These are phyloP conservation scores for Apamea anceps DNA, from an alignment of 2,888 invertebrate species.

Conservation along the genomic window DNA sequence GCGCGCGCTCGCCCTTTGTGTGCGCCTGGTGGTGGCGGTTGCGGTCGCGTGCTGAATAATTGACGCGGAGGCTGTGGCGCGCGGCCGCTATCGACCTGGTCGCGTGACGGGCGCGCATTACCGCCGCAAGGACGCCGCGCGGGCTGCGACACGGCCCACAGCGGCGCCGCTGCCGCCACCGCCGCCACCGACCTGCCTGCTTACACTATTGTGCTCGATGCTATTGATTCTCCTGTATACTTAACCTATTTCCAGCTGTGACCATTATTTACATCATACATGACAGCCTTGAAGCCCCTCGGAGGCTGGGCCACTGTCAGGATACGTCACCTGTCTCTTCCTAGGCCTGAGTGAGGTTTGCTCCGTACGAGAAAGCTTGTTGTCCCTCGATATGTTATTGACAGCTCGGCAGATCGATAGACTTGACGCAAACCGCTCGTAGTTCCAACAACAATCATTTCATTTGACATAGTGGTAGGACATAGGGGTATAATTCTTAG, in stretches of 20 bases:
- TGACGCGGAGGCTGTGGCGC: slow-evolving; percentile 87
- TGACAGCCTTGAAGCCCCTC: slow-evolving; percentile 23
- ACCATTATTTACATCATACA: slow-evolving; percentile 56
- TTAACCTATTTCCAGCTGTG: slow-evolving; percentile 59
- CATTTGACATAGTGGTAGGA: slow-evolving; percentile 28
- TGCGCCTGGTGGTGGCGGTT: slow-evolving; percentile 79
- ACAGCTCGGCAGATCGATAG: slow-evolving; percentile 54
- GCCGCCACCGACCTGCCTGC: slow-evolving; percentile 71
- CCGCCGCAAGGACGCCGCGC: slow-evolving; percentile 88
- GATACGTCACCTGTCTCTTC: slow-evolving; percentile 16
- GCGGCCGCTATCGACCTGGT: slow-evolving; percentile 90
- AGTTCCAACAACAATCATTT: slow-evolving; percentile 40
- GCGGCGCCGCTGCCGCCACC: slow-evolving; percentile 74
- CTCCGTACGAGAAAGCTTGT: slow-evolving; percentile 35
- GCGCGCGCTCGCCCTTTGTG: slow-evolving; percentile 84
- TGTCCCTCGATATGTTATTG: slow-evolving; percentile 48
- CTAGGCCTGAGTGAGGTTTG: slow-evolving; percentile 12
- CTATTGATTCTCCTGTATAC: slow-evolving; percentile 58
- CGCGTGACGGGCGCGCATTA: slow-evolving; percentile 86
- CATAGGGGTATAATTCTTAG: slow-evolving; percentile 2
- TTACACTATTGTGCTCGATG: slow-evolving; percentile 65
- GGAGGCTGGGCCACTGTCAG: slow-evolving; percentile 41
- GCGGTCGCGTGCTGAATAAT: slow-evolving; percentile 87
- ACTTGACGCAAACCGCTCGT: slow-evolving; percentile 47
- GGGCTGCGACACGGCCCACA: slow-evolving; percentile 84